Conservation (phyloP, 1,140 invertebrate species). For the Cotesia chilonis region DNA sequence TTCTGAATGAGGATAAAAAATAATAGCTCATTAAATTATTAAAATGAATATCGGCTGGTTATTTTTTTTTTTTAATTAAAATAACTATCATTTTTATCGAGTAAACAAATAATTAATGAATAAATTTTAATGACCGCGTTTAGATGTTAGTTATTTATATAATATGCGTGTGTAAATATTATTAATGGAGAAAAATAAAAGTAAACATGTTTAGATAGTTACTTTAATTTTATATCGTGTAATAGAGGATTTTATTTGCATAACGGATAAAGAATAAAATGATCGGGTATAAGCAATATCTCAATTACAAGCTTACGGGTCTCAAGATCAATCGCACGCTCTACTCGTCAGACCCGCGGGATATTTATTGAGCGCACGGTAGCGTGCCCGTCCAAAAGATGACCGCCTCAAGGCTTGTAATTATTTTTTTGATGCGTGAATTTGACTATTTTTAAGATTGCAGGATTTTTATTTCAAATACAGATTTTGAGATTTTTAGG, state of each 20-base stretch:
- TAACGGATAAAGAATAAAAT: slow-evolving; percentile 50
- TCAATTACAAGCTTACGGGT: slow-evolving; percentile 52
- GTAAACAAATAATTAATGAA: too few species aligned
- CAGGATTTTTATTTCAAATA: too few species aligned
- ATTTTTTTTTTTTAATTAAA: too few species aligned
- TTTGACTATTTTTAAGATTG: too few species aligned
- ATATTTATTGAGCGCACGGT: slow-evolving; percentile 55
- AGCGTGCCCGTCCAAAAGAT: slow-evolving; percentile 20
- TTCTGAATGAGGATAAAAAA: too few species aligned
- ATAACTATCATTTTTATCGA: too few species aligned
- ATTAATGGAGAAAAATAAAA: background rate
- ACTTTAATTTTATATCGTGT: slow-evolving; percentile 42
- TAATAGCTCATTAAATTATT: too few species aligned
- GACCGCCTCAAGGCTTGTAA: background rate
- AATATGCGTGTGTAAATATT: too few species aligned
- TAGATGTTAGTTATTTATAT: too few species aligned
- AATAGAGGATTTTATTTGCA: slow-evolving; percentile 59
- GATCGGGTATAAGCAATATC: slow-evolving; percentile 50
- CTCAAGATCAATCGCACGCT: slow-evolving; percentile 48
- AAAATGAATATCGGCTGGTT: too few species aligned
- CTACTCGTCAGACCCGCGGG: slow-evolving; percentile 42
- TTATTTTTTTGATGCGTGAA: background rate
- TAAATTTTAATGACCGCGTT: too few species aligned
- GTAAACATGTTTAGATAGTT: background rate
- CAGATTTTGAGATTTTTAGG: too few species aligned